Evolutionary conservation across 2,888 invertebrate genomes (phyloP).

Genomic region (Trichopoda pennipes): DNA sequence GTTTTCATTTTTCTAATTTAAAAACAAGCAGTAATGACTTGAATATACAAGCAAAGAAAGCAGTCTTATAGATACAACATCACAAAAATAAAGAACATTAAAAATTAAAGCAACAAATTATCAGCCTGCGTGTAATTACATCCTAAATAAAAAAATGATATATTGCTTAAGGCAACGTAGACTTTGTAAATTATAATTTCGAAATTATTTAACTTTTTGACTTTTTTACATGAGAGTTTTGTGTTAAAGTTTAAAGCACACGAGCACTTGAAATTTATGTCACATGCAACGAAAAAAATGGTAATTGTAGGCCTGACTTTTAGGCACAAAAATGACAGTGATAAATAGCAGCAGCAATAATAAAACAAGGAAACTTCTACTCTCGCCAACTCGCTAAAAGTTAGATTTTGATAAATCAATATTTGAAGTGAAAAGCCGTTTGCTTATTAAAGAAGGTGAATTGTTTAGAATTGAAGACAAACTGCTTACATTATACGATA

Average conservation of each 20-base stretch:
- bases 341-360: too few species aligned
- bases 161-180: background rate
- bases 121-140: background rate
- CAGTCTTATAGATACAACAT: background rate
- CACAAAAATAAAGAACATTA: background rate
- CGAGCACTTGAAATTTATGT: background rate
- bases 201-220: background rate
- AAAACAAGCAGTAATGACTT: conserved; percentile 53
- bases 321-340: too few species aligned
- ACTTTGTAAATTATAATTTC: background rate
- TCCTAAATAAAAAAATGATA: background rate
- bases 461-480: too few species aligned
- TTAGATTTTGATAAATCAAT: too few species aligned
- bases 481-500: too few species aligned
- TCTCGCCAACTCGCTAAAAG: too few species aligned
- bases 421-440: too few species aligned
- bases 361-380: too few species aligned
- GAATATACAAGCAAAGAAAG: background rate
- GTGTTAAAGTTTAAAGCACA: background rate
- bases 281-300: conserved; percentile 3
- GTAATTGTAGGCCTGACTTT: too few species aligned
- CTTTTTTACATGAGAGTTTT: background rate
- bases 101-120: background rate
- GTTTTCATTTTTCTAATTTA: conserved; percentile 29
- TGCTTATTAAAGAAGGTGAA: too few species aligned